phyloP scores from a whole-genome alignment of 2,113 vertebrate genomes.

The Parus major region DNA sequence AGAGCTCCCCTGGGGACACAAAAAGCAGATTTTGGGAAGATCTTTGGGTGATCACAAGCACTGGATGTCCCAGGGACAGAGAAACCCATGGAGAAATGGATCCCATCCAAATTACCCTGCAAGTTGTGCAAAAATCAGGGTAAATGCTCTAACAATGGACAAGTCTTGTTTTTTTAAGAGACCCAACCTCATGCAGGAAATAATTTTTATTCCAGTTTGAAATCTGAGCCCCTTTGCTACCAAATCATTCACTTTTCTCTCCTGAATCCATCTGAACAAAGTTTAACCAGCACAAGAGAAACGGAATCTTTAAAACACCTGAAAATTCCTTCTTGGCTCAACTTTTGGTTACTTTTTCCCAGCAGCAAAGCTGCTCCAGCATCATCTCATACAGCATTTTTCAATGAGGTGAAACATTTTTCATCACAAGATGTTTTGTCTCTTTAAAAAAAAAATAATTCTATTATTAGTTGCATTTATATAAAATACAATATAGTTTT shows the following conservation, averaged over 20 bases:
- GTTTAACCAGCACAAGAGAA: neutral
- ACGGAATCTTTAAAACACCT: neutral
- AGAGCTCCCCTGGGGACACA: too few species aligned
- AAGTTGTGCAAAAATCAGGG: neutral
- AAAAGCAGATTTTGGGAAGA: neutral
- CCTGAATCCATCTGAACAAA: neutral
- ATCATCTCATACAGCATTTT: neutral
- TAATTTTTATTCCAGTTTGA: neutral
- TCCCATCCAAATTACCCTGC: neutral
- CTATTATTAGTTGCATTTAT: neutral
- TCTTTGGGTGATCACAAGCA: neutral
- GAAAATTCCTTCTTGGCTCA: neutral
- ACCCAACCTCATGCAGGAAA: neutral
- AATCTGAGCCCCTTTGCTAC: neutral
- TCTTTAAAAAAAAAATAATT: neutral
- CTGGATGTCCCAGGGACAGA: neutral
- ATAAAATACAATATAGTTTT: neutral
- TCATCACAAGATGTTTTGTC: neutral
- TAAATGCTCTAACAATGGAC: too few species aligned
- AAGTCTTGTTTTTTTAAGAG: neutral
- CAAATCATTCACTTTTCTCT: neutral
- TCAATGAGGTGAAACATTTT: too few species aligned
- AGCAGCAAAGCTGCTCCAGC: neutral
- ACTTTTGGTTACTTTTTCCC: neutral
- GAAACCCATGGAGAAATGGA: neutral